Base-by-base conservation (phyloP, 2,113 vertebrate genomes). In the Megaceryle maxima region DNA sequence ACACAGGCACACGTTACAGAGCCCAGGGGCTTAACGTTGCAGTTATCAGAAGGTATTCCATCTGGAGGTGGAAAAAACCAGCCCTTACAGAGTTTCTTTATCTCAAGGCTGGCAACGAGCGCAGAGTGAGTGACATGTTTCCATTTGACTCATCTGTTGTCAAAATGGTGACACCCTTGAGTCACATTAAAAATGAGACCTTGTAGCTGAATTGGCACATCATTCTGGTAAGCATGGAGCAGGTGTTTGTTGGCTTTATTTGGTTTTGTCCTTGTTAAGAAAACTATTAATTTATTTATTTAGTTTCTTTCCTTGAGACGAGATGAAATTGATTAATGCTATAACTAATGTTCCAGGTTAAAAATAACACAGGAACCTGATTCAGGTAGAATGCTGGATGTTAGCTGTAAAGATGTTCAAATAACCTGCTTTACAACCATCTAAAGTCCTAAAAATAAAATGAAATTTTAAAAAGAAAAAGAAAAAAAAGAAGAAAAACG, bases 71-170 rank as follows among this genome's bases (percentile, higher is more conserved):
- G 78, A 33, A 63, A 84, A 57, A 33, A 92, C 84, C 80, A 82
- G 41, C 83, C 77, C 67, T 75, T 74, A 10, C n/a, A 56, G 70
- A 62, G 50, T 76, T 76, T 50, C 53, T 73, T 60, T 39, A 51
- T 57, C 73, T 73, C 0, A 1, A 81, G 83, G 85, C 81, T 75
- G 51, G 86, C 73, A 87, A 72, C 0, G 5, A 62, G 25, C 2
- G 8, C 55, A 2, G 59, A 51, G 63, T 53, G 89, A 95, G 91
- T 31, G 84, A 85, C 29, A 19, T 18, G 51, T 95, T 96, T 96
- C 95, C 79, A 60, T 92, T 90, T 95, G 96, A 96, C 95, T 97
- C 97, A 96, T 41, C 44, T 0, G 5, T 77, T 87, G 83, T 97
- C 93, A 92, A 67, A 95, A 76, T 60, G 96, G 86, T 92, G 88